A percentile compares a stretch with the other conserved stretches of the same genome.
Conservation (phyloP, 2,113 vertebrate species). For the Xyrauchen texanus region DNA sequence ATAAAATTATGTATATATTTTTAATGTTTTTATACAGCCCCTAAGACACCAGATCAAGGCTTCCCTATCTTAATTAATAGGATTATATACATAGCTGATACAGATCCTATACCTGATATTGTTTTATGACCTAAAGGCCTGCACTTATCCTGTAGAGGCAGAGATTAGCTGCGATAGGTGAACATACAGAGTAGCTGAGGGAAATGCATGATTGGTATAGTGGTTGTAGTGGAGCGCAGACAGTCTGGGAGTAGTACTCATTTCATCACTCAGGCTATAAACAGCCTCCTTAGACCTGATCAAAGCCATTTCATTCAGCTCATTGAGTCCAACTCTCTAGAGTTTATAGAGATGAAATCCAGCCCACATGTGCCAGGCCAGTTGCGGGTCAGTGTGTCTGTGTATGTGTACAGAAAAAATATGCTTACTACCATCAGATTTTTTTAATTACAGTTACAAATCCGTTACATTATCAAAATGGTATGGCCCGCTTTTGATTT, state of each 20-base stretch:
- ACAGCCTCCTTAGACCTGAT: conserved; percentile 19
- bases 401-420: background rate
- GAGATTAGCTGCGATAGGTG: background rate
- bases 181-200: background rate
- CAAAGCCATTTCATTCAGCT: conserved; percentile 19
- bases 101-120: background rate
- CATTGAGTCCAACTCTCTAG: background rate
- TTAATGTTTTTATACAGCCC: no score
- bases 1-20: no score
- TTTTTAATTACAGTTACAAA: no score
- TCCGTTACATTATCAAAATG: no score
- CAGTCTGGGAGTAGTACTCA: conserved; percentile 9
- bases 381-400: background rate
- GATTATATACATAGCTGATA: background rate
- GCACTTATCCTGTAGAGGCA: background rate
- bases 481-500: no score
- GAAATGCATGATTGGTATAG: background rate
- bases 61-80: no score
- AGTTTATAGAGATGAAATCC: conserved; percentile 37
- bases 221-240: background rate
- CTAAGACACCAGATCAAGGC: no score
- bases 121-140: conserved; percentile 3
- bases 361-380: background rate
- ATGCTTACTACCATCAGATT: no score
- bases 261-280: conserved; percentile 25